phyloP scores from a whole-genome alignment of 2,113 vertebrate species.

The Saccopteryx leptura region DNA sequence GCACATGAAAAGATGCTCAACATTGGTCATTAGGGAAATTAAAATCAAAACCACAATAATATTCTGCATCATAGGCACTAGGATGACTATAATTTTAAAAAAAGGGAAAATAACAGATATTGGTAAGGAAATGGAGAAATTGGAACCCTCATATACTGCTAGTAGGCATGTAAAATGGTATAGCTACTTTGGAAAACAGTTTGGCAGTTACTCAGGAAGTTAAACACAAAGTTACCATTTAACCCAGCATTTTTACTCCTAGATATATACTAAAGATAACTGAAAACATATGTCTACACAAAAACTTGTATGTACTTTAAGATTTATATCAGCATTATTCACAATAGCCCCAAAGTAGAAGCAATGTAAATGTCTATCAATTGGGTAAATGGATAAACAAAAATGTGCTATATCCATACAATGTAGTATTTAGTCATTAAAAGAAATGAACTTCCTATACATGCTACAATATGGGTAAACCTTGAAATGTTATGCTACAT shows the following conservation, averaged over 20 bases:
- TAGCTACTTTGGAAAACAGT: constrained; percentile 11
- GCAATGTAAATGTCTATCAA: neutral
- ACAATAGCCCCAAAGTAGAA: neutral
- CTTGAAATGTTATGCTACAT: constrained; percentile 33
- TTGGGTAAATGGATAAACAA: neutral
- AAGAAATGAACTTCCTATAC: neutral
- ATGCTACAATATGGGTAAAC: neutral
- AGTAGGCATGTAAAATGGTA: neutral
- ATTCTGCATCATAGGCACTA: neutral
- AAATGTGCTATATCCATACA: neutral
- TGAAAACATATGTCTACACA: neutral
- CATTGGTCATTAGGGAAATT: neutral
- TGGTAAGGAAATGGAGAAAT: neutral
- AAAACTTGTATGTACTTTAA: neutral
- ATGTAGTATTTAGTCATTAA: constrained; percentile 21
- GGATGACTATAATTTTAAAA: neutral
- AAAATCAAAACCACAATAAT: neutral
- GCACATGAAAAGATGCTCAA: constrained; percentile 14
- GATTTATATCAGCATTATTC: constrained; percentile 17
- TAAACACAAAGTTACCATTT: constrained; percentile 2
- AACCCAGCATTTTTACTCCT: neutral
- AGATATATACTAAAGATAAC: neutral
- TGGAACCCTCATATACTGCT: neutral
- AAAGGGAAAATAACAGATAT: neutral
- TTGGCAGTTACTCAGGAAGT: constrained; percentile 32